Conservation (phyloP, 2,113 vertebrate genomes). For the Phylloscopus whistleri region DNA sequence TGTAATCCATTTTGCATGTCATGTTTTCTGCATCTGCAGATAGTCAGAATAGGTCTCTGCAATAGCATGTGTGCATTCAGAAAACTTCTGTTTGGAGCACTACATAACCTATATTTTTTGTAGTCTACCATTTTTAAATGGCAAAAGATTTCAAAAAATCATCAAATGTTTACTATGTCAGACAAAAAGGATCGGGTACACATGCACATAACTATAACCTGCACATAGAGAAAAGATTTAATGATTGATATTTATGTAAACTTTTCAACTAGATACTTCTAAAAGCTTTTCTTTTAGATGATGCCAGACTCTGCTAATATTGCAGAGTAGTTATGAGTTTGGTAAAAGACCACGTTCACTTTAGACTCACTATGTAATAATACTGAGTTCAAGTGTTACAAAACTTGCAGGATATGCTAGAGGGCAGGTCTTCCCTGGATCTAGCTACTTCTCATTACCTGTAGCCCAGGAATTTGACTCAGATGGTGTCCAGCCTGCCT, state of each 20-base stretch:
- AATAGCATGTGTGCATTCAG: not conserved
- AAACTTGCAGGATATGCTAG: not conserved
- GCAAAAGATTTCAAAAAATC: not conserved
- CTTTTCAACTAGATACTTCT: not conserved
- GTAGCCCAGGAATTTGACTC: not conserved
- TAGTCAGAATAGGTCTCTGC: not conserved
- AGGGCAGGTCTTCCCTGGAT: not conserved
- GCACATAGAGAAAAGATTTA: not conserved
- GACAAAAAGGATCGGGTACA: not conserved
- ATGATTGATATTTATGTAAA: not conserved
- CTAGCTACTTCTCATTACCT: not conserved
- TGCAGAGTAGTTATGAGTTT: not conserved
- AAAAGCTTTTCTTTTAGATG: not conserved
- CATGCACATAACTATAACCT: not conserved
- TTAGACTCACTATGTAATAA: not conserved
- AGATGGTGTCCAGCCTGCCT: not conserved
- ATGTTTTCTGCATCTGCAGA: constrained; percentile 7
- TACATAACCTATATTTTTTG: not conserved
- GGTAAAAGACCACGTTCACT: not conserved
- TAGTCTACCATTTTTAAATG: not conserved
- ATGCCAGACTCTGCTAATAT: not conserved
- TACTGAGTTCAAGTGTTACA: not conserved
- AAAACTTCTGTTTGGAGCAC: not conserved
- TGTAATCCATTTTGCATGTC: not conserved
- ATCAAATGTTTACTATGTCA: not conserved